Percentiles rank a stretch among this genome's conserved stretches.
These are phyloP conservation scores for Geotrupes spiniger DNA, from an alignment of 2,888 invertebrate genomes.

Conservation along the genomic window DNA sequence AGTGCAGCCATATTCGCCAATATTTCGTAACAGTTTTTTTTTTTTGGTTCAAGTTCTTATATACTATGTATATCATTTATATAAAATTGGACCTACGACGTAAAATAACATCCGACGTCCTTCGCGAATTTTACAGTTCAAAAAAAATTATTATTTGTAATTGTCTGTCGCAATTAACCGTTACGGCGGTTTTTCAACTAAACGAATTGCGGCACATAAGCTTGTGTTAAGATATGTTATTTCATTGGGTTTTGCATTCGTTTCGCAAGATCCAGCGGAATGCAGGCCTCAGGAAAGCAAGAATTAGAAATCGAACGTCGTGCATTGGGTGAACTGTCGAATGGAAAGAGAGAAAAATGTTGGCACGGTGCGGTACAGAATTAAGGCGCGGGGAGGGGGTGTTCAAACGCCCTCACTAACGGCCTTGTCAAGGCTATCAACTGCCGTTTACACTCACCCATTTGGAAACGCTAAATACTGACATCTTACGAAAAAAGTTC, in stretches of 20 bases:
- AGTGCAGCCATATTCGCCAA: too few relatives aligned
- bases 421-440: conserved; percentile 46
- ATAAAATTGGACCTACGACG: too few relatives aligned
- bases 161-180: conserved; percentile 10
- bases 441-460: conserved; percentile 29
- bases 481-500: conserved; percentile 1
- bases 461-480: conserved; percentile 9
- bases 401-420: conserved; percentile 40
- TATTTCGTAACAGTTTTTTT: too few relatives aligned
- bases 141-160: too few relatives aligned
- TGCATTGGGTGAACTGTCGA: conserved; percentile 26
- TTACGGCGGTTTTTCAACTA: too few relatives aligned
- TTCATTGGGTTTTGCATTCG: conserved; percentile 1
- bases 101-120: too few relatives aligned
- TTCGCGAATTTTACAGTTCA: too few relatives aligned
- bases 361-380: conserved; percentile 10
- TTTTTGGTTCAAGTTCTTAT: too few relatives aligned
- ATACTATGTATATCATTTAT: too few relatives aligned
- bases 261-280: conserved; percentile 2
- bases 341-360: conserved; percentile 29
- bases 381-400: conserved; percentile 21
- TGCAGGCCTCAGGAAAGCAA: conserved; percentile 19
- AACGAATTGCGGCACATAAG: too few relatives aligned
- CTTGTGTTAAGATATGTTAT: conserved; percentile 5
- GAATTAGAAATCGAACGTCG: conserved; percentile 34